A percentile compares a stretch with the other conserved stretches of the same genome.
Evolutionary conservation across 1,140 invertebrate genomes (phyloP).

Genomic region (Cylas formicarius): DNA sequence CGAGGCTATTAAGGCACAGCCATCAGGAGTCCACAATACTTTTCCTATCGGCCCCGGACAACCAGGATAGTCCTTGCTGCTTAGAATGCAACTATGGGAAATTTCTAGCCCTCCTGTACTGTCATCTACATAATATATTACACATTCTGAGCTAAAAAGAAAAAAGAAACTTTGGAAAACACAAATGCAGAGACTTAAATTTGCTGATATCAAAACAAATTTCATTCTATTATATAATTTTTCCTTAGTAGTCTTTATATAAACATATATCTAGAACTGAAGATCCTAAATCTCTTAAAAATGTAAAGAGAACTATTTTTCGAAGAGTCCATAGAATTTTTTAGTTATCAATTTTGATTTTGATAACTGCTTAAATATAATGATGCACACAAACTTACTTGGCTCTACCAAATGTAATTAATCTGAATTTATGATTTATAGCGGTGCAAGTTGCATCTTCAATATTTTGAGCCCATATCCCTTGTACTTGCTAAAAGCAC

Average conservation of each 20-base stretch:
- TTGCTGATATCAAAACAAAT: no score
- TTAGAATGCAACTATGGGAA: constrained; percentile 73
- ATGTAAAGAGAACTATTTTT: no score
- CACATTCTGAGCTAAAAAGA: constrained; percentile 68
- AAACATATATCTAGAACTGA: no score
- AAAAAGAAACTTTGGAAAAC: not conserved
- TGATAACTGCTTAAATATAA: no score
- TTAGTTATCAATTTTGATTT: no score
- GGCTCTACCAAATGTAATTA: constrained; percentile 89
- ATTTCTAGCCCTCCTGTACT: constrained; percentile 81
- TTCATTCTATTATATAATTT: no score
- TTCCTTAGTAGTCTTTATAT: no score
- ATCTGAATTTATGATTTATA: constrained; percentile 94
- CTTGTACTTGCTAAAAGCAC: constrained; percentile 74
- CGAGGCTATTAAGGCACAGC: constrained; percentile 83
- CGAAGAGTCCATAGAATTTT: no score
- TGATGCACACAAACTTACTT: constrained; percentile 79
- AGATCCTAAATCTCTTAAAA: no score
- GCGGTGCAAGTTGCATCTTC: constrained; percentile 89
- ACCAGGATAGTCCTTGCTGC: constrained; percentile 87
- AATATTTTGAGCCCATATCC: constrained; percentile 88
- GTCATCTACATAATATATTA: constrained; percentile 90
- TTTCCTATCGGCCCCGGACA: constrained; percentile 65
- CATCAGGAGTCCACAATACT: constrained; percentile 90
- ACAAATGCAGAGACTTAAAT: no score